A percentile compares a stretch with the other conserved stretches of the same genome.
These are phyloP conservation scores for Porphyrio hochstetteri DNA, from an alignment of 2,113 vertebrate species.

Conservation along the genomic window DNA sequence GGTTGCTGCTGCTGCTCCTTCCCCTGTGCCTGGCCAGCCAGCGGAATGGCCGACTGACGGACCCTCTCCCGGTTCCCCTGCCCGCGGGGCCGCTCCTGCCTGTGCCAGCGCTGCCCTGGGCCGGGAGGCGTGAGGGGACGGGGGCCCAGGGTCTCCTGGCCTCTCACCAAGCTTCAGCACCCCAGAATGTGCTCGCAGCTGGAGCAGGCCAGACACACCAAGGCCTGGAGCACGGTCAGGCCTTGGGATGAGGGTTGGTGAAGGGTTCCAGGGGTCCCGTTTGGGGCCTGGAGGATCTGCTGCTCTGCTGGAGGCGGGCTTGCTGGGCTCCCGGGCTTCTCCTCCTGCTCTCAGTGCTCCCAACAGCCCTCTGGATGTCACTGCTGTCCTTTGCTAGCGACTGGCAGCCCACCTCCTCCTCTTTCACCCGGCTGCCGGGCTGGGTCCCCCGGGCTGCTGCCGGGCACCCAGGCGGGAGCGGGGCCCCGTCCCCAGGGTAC, in stretches of 20 bases:
- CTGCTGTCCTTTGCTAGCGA: neutral
- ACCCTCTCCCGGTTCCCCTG: fast-evolving
- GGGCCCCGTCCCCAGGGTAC: neutral
- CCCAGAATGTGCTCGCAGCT: fast-evolving
- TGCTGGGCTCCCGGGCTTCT: neutral
- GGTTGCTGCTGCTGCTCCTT: neutral
- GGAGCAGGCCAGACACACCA: fast-evolving
- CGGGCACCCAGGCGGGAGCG: neutral
- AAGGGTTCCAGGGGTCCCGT: fast-evolving
- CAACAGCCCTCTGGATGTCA: slow-evolving; percentile 5
- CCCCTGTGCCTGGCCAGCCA: neutral
- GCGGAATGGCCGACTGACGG: too few relatives aligned
- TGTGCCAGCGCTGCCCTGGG: fast-evolving
- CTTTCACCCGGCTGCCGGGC: fast-evolving
- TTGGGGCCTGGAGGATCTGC: neutral
- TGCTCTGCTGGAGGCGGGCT: fast-evolving
- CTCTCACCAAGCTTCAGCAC: neutral
- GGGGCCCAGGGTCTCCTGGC: fast-evolving
- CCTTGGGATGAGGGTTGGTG: neutral
- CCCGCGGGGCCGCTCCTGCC: fast-evolving
- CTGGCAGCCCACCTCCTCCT: neutral
- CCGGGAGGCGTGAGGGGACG: too few relatives aligned
- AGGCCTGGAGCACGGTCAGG: fast-evolving
- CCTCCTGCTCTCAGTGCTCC: neutral
- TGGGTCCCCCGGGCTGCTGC: neutral